Evolutionary conservation across 2,888 invertebrate species (phyloP).

Genomic region (Euzetes globulus): DNA sequence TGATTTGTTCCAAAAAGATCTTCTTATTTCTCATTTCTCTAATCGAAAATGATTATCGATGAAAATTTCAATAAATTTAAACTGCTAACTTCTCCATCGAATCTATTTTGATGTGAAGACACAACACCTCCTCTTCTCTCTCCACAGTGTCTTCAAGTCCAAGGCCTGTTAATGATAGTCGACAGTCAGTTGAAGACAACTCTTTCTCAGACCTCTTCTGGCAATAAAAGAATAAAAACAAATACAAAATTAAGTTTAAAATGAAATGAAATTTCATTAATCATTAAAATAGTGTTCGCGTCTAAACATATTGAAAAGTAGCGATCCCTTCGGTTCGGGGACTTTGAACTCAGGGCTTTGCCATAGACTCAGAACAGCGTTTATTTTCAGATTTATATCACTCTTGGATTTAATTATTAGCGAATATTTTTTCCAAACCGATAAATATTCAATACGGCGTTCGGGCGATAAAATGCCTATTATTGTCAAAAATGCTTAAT

Average conservation of each 20-base stretch:
- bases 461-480: too few relatives aligned
- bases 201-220: background rate
- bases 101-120: constrained; percentile 10
- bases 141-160: background rate
- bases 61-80: constrained; percentile 2
- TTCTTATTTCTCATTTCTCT: background rate
- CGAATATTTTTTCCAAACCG: too few relatives aligned
- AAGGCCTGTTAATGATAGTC: background rate
- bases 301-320: background rate
- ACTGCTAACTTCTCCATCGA: background rate
- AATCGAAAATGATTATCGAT: constrained; percentile 18
- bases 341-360: background rate
- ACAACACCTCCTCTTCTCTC: constrained; percentile 17
- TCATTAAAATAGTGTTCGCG: background rate
- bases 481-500: too few relatives aligned
- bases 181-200: background rate
- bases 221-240: background rate
- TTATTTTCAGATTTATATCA: too few relatives aligned
- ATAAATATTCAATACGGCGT: too few relatives aligned
- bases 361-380: too few relatives aligned
- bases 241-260: background rate
- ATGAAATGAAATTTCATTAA: constrained; percentile 2
- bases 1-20: background rate
- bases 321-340: background rate
- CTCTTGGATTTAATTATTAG: too few relatives aligned